Base-by-base conservation (phyloP, 2,113 vertebrate genomes). In the Callaeas wilsoni region DNA sequence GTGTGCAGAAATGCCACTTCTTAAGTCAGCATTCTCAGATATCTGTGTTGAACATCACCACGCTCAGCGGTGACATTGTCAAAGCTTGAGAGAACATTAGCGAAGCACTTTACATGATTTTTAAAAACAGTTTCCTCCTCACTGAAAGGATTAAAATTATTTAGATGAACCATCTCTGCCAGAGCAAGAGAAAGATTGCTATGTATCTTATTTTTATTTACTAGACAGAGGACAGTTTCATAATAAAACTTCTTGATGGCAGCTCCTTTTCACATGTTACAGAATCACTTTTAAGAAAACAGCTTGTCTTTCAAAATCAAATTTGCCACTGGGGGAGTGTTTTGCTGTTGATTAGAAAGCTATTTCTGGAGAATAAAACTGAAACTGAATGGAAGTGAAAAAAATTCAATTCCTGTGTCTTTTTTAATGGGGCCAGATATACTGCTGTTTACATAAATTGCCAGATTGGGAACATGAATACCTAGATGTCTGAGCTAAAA, bases 121-220 rank as follows among this genome's bases (percentile, higher is more conserved):
- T 94, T 81, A 70, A 74, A 47, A 77, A 67, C 56, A 71, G 76
- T 91, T 92, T 93, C 35, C 47, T 96, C 41, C 37, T 92, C 25
- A 52, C 29, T 84, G 64, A 67, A 37, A 96, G 79, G 73, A 91
- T 93, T 42, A 92, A 79, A 88, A 85, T 53, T 64, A 59, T 62
- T 96, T 62, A 74, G 74, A 95, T 90, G 50, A 97, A 42, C 37
- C 19, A 77, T 65, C 67, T 92, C 93, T 96, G 76, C 88, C 42
- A 32, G 49, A 96, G 32, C n/a, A 93, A 90, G 41, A 74, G n/a
- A 91, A 94, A 92, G 74, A 88, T 89, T 50, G 42, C 73, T 88
- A 55, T 30, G 35, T 65, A 50, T 47, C 64, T 93, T 56, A 63
- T 88, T 92, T 95, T 85, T 74, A 81, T 95, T 94, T 69, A 73